Evolutionary conservation across 2,888 invertebrate genomes (phyloP).

Genomic region (Girardia tigrina): DNA sequence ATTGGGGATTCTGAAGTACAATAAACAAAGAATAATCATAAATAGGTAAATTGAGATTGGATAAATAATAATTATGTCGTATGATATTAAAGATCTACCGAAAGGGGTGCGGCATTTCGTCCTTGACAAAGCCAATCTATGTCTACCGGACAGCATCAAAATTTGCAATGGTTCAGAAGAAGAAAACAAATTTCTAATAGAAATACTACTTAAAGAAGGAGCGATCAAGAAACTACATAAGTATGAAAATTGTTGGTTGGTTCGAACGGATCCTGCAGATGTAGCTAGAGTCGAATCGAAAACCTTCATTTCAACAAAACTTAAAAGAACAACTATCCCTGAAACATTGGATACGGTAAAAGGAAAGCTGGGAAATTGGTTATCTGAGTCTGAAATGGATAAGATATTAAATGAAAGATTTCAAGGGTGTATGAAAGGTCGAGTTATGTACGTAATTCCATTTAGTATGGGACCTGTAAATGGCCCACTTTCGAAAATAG

Average conservation of each 20-base stretch:
- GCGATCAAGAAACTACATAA: conserved; percentile 26
- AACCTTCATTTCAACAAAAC: conserved; percentile 40
- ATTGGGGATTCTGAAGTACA: not conserved
- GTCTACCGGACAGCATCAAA: conserved; percentile 42
- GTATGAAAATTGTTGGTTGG: conserved; percentile 38
- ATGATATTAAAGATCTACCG: not conserved
- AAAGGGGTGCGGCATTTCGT: conserved; percentile 29
- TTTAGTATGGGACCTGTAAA: conserved; percentile 42
- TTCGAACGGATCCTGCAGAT: conserved; percentile 40
- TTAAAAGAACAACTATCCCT: conserved; percentile 39
- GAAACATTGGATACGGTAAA: conserved; percentile 37
- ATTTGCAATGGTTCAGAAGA: conserved; percentile 44
- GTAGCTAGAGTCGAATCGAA: conserved; percentile 42
- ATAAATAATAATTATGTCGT: not conserved
- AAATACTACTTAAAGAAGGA: conserved; percentile 52
- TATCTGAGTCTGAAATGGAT: conserved; percentile 38
- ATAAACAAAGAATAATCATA: not conserved
- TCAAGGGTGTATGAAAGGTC: conserved; percentile 41
- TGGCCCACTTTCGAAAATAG: conserved; percentile 40
- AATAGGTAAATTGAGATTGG: not conserved
- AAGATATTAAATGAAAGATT: conserved; percentile 38
- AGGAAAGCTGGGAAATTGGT: conserved; percentile 40
- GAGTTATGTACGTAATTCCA: conserved; percentile 41
- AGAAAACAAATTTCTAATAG: conserved; percentile 46
- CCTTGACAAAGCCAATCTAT: conserved; percentile 40